Evolutionary conservation across 2,113 vertebrate genomes (phyloP).

Genomic region (Bos indicus): DNA sequence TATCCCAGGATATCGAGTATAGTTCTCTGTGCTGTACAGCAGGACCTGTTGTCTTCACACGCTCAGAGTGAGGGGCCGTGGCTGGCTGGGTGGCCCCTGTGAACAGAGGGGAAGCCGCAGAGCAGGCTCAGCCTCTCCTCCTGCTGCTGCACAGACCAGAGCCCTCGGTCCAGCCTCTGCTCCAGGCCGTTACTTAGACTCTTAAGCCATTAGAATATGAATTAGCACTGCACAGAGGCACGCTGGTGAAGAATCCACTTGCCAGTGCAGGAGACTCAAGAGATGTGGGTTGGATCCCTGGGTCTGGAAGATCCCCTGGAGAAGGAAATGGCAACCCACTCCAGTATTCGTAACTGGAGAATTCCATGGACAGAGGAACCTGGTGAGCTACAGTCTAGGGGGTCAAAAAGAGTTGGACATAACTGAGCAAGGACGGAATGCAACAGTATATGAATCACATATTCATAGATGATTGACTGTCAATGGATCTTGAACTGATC

Average conservation of each 20-base stretch:
- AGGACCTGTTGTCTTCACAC: neutral
- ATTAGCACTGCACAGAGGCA: neutral
- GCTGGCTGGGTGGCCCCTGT: neutral
- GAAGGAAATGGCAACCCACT: neutral
- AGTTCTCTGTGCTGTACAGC: neutral
- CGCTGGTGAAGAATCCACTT: neutral
- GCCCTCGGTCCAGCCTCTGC: neutral
- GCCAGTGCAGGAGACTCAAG: neutral
- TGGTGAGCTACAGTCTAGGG: neutral
- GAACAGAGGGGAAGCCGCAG: neutral
- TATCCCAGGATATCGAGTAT: neutral
- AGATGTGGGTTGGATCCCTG: neutral
- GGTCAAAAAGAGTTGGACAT: neutral
- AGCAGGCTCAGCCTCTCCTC: neutral
- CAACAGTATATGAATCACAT: neutral
- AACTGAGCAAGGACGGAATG: neutral
- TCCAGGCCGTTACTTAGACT: no score
- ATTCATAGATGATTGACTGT: neutral
- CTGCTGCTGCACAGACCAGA: neutral
- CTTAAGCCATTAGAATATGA: neutral
- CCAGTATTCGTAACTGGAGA: neutral
- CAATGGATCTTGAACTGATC: neutral
- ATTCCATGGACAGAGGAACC: neutral
- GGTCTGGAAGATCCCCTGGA: neutral
- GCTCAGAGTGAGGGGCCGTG: neutral